A percentile compares a stretch with the other conserved stretches of the same genome.
Evolutionary conservation across 2,888 invertebrate genomes (phyloP).

Genomic region (Hypomecis punctinalis): DNA sequence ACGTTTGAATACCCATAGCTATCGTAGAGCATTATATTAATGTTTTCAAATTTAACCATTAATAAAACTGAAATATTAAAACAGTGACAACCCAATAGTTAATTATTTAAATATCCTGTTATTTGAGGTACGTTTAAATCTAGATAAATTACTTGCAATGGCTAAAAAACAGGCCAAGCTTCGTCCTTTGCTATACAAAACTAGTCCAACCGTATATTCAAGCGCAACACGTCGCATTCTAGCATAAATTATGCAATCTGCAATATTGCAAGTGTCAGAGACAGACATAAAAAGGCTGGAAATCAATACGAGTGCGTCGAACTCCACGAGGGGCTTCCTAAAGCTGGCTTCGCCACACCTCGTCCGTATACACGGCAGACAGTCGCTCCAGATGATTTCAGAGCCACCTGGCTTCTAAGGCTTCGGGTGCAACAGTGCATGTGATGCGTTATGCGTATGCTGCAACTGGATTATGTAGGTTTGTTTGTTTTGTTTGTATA

Average conservation of each 20-base stretch:
- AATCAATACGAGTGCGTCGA: slow-evolving; percentile 61
- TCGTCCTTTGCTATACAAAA: no score
- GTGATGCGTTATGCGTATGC: slow-evolving; percentile 41
- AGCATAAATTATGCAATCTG: slow-evolving; percentile 14
- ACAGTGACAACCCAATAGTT: no score
- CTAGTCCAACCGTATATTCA: no score
- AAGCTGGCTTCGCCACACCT: slow-evolving; percentile 38
- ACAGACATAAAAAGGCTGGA: slow-evolving; percentile 37
- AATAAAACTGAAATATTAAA: no score
- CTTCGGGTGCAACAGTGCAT: slow-evolving; percentile 48
- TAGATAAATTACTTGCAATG: no score
- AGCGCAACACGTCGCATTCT: slow-evolving; percentile 3
- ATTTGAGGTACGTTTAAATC: no score
- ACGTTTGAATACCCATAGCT: no score
- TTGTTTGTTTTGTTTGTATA: slow-evolving; percentile 13
- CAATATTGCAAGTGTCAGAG: slow-evolving; percentile 34
- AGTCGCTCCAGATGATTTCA: slow-evolving; percentile 49
- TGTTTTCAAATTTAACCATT: no score
- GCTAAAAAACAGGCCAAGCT: no score
- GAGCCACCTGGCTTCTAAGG: slow-evolving; percentile 54
- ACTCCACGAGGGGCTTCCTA: slow-evolving; percentile 61
- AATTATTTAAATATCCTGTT: no score
- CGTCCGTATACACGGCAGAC: background rate
- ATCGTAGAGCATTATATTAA: no score
- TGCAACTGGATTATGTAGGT: slow-evolving; percentile 40